Base-by-base conservation (phyloP, 2,113 vertebrate genomes). In the Marmota monax region DNA sequence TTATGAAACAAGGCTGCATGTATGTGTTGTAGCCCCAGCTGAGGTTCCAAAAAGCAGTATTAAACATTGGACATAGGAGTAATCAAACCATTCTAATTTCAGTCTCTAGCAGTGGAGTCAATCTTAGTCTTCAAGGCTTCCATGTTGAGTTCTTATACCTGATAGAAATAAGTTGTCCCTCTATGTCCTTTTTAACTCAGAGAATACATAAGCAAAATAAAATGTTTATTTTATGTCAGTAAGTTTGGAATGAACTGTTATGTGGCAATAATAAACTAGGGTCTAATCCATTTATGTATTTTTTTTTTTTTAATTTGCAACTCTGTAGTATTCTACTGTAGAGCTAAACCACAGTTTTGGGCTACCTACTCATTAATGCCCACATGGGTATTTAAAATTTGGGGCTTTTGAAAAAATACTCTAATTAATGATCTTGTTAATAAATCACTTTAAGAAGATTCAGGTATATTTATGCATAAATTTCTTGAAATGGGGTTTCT, bases 401-500 rank as follows among this genome's bases (percentile, higher is more conserved):
- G 90, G 69, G 74, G 23, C 10, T 76, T 85, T 89, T 89, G 45
- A 17, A 61, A 79, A 67, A 80, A 76, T 34, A 0, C 48, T 92
- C 34, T 63, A 25, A 70, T 67, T 85, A 61, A 67, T 85, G 23
- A 89, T 61, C 12, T 42, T 51, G 8, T 39, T 80, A 32, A 67
- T 73, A 22, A 22, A 42, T 67, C 1, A 37, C 79, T 82, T 92
- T 70, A 45, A 45, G 63, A 37, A 76, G 17, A 58, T 73, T 4
- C 39, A 45, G 17, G 2, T 37, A 14, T 85, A 61, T 80, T 61
- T 80, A 70, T 53, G 39, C 74, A 73, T 76, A 82, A 0, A 63
- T 86, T 92, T 92, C 61, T 22, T 69, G 13, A 90, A 82, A 23
- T 93, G 39, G 18, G 34, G 22, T 89, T 70, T 70, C 58, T 90